Conservation (phyloP, 2,113 vertebrate species). For the Hypanus sabinus region DNA sequence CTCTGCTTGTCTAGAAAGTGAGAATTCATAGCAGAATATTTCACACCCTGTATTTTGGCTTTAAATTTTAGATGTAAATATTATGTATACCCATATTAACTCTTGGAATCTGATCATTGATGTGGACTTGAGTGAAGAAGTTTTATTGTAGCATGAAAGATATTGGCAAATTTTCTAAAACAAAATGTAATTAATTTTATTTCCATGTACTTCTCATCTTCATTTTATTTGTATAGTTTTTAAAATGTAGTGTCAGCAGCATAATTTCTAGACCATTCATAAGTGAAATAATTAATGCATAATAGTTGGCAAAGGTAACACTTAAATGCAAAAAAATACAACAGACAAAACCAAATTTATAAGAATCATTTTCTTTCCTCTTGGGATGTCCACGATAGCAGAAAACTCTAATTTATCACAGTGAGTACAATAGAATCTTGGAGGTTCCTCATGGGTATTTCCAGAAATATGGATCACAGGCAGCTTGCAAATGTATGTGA, state of each 20-base stretch:
- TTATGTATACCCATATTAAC: neutral
- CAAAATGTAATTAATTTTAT: neutral
- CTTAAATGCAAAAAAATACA: neutral
- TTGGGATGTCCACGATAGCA: neutral
- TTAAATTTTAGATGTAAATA: neutral
- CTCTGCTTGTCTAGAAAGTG: neutral
- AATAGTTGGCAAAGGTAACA: neutral
- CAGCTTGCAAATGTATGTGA: constrained; percentile 2
- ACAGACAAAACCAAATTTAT: neutral
- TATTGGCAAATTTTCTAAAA: neutral
- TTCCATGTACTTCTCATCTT: neutral
- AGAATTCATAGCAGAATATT: neutral
- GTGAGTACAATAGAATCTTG: neutral
- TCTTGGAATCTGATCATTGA: neutral
- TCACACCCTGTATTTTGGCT: neutral
- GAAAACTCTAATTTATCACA: neutral
- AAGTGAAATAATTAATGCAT: neutral
- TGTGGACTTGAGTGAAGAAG: neutral
- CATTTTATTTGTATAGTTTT: neutral
- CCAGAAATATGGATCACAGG: neutral
- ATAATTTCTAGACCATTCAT: neutral
- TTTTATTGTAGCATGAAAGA: neutral
- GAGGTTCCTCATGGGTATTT: constrained; percentile 15
- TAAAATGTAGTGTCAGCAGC: neutral
- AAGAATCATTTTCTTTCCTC: neutral